A percentile compares a stretch with the other conserved stretches of the same genome.
Conservation (phyloP, 2,797 vertebrate genomes). For the Notoglanidium macrostoma region DNA sequence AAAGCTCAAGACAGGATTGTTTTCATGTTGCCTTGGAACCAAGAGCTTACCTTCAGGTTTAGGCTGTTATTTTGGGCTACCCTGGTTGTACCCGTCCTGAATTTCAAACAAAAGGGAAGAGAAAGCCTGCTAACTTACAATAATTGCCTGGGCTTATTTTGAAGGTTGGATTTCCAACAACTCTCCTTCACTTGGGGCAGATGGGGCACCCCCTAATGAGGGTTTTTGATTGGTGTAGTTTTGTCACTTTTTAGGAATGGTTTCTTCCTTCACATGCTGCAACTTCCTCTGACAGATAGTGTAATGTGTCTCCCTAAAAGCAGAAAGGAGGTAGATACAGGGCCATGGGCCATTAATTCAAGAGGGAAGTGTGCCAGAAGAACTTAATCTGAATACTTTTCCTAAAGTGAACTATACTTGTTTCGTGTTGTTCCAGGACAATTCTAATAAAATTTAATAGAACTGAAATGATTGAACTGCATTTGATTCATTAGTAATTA, state of each 20-base stretch:
- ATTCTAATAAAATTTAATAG: neutral
- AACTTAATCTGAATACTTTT: neutral
- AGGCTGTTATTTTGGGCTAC: conserved; percentile 47
- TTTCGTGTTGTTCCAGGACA: neutral
- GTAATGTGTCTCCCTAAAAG: conserved; percentile 29
- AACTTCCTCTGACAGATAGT: conserved; percentile 20
- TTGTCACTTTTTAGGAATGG: conserved; percentile 36
- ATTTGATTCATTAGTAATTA: neutral
- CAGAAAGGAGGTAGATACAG: neutral
- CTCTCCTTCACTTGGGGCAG: conserved; percentile 21
- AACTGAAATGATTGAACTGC: neutral
- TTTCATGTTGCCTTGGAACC: conserved; percentile 73
- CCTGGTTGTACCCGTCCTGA: conserved; percentile 46
- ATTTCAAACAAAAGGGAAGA: conserved; percentile 48
- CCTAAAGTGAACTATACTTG: neutral
- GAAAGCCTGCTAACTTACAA: conserved; percentile 9
- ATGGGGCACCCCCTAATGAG: conserved; percentile 33
- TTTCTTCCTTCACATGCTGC: conserved; percentile 42
- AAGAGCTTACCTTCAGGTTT: conserved; percentile 55
- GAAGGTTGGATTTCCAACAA: conserved; percentile 21
- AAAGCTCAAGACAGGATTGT: conserved; percentile 63
- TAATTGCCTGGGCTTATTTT: conserved; percentile 23
- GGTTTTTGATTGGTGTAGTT: conserved; percentile 35
- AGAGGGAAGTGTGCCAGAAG: conserved; percentile 2
- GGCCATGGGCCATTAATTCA: conserved; percentile 6